Evolutionary conservation across 1,140 invertebrate genomes (phyloP).

Genomic region (Brachionus angularis): DNA sequence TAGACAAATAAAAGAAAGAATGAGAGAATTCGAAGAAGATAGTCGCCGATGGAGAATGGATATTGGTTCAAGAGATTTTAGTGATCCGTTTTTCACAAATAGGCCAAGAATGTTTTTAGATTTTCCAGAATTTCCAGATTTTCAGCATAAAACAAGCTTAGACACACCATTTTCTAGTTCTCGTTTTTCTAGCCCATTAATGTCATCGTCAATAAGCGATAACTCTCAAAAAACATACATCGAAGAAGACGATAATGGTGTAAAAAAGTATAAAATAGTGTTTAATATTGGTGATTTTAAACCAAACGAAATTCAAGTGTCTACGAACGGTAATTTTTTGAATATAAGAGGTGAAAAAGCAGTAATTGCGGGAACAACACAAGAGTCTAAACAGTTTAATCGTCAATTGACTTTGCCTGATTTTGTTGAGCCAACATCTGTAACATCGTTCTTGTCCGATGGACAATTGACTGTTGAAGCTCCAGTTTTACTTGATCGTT

Average conservation of each 20-base stretch:
- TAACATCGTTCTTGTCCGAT: constrained; percentile 33
- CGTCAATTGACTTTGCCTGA: constrained; percentile 42
- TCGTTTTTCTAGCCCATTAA: background rate
- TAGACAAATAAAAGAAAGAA: constrained; percentile 28
- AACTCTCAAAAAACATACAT: constrained; percentile 40
- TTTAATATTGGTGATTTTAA: constrained; percentile 44
- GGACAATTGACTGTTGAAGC: constrained; percentile 38
- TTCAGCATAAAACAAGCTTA: no score
- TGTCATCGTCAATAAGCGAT: background rate
- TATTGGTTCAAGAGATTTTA: background rate
- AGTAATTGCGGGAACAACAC: constrained; percentile 2
- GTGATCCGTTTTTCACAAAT: background rate
- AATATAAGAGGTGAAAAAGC: constrained; percentile 31
- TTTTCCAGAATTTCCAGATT: constrained; percentile 43
- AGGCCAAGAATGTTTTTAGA: constrained; percentile 34
- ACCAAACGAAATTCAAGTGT: constrained; percentile 36
- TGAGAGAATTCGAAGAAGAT: constrained; percentile 44
- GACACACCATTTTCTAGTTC: no score
- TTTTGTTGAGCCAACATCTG: constrained; percentile 24
- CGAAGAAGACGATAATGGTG: constrained; percentile 43
- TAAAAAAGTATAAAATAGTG: constrained; percentile 37
- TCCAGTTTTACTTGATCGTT: constrained; percentile 18
- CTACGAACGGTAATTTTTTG: constrained; percentile 4
- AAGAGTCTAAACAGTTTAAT: constrained; percentile 43
- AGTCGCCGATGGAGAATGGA: constrained; percentile 16